Percentiles rank a stretch among this genome's conserved stretches.
Evolutionary conservation across 2,888 invertebrate species (phyloP).

Genomic region (Digitonthophagus gazella): DNA sequence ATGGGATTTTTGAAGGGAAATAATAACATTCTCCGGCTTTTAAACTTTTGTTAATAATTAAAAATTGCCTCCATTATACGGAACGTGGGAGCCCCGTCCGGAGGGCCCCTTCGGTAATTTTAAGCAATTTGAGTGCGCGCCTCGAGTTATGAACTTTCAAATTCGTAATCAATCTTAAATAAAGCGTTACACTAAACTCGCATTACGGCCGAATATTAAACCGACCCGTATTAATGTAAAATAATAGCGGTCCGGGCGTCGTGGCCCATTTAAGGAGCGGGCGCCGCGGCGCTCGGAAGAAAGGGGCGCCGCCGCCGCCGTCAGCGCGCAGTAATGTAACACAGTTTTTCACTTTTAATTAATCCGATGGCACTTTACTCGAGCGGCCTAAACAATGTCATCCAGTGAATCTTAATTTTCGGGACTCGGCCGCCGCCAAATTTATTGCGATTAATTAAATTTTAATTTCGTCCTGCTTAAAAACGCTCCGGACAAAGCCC

Average conservation of each 20-base stretch:
- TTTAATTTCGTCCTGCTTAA: slow-evolving; percentile 44
- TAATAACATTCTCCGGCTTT: slow-evolving; percentile 6
- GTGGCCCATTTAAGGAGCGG: slow-evolving; percentile 16
- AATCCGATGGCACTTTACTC: slow-evolving; percentile 51
- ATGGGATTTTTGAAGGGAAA: no score
- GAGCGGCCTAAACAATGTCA: slow-evolving; percentile 50
- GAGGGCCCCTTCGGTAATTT: slow-evolving; percentile 9
- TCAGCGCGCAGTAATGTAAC: slow-evolving; percentile 42
- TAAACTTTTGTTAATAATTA: slow-evolving; percentile 15
- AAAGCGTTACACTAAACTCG: slow-evolving; percentile 45
- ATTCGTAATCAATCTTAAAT: slow-evolving; percentile 44
- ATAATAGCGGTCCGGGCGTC: slow-evolving; percentile 37
- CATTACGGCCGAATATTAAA: slow-evolving; percentile 43
- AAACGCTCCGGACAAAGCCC: slow-evolving; percentile 7
- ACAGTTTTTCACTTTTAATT: slow-evolving; percentile 53
- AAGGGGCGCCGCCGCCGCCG: slow-evolving; percentile 19
- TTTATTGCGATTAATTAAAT: slow-evolving; percentile 52
- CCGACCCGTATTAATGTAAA: slow-evolving; percentile 43
- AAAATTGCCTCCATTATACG: slow-evolving; percentile 15
- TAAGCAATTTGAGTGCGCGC: slow-evolving; percentile 7
- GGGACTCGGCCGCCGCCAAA: slow-evolving; percentile 41
- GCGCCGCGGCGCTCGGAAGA: slow-evolving; percentile 42
- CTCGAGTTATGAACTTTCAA: slow-evolving; percentile 37
- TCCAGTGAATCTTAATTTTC: slow-evolving; percentile 51
- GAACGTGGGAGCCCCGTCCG: background rate